Conservation (phyloP, 1,140 invertebrate genomes). For the Akabosia matsudoensis region DNA sequence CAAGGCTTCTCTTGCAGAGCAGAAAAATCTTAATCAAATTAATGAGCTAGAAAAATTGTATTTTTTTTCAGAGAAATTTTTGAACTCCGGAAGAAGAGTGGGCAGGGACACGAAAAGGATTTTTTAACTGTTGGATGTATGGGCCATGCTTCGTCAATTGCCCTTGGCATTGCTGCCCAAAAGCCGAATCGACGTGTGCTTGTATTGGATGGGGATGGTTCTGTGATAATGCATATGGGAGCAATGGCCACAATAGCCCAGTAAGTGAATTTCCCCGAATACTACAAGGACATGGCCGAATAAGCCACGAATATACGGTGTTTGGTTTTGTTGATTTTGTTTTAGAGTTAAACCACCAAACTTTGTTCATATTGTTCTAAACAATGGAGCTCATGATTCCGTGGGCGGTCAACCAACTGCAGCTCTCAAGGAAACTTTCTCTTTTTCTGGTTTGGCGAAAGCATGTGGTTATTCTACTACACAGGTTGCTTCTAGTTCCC, state of each 20-base stretch:
- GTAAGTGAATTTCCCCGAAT: no score
- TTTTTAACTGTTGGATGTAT: conserved; percentile 57
- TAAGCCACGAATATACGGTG: no score
- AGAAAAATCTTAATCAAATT: no score
- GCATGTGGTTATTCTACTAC: conserved; percentile 53
- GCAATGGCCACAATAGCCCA: conserved; percentile 53
- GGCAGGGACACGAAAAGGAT: conserved; percentile 54
- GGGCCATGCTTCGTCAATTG: conserved; percentile 55
- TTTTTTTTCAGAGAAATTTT: conserved; percentile 47
- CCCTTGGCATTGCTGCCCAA: conserved; percentile 53
- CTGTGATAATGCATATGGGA: conserved; percentile 56
- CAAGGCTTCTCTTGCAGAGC: no score
- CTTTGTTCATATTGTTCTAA: conserved; percentile 54
- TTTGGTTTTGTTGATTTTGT: conserved; percentile 18
- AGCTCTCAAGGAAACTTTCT: conserved; percentile 49
- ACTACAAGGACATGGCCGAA: no score
- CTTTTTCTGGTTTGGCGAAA: conserved; percentile 49
- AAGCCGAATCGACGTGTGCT: conserved; percentile 52
- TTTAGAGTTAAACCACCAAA: conserved; percentile 48
- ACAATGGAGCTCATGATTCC: conserved; percentile 56
- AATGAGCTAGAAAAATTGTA: no score
- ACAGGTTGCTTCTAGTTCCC: conserved; percentile 49
- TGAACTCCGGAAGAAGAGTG: conserved; percentile 48
- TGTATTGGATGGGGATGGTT: conserved; percentile 55
- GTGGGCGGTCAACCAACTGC: conserved; percentile 56